phyloP scores from a whole-genome alignment of 2,113 vertebrate genomes.

The Bos taurus region ARS-UCD2.0 NC_037335.1:12883001-12883500 shows the following conservation, averaged over 20 bases:
- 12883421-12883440: background rate
- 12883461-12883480: background rate
- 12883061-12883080: background rate
- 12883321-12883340: fast-evolving
- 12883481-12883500: background rate
- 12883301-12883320: background rate
- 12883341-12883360: background rate
- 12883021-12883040: background rate
- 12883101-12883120: no score
- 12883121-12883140: fast-evolving
- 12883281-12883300: background rate
- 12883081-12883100: no score
- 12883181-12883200: background rate
- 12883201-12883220: background rate
- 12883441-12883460: background rate
- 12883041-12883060: background rate
- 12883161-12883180: background rate
- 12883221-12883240: background rate
- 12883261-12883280: background rate
- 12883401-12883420: background rate
- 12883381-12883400: background rate
- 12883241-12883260: background rate
- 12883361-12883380: background rate
- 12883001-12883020: background rate
- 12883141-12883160: background rate